A percentile compares a stretch with the other conserved stretches of the same genome.
These are phyloP conservation scores for Halichondria panicea DNA, from an alignment of 37 sponge, comb jelly and placozoan genomes.

Conservation along the genomic window DNA sequence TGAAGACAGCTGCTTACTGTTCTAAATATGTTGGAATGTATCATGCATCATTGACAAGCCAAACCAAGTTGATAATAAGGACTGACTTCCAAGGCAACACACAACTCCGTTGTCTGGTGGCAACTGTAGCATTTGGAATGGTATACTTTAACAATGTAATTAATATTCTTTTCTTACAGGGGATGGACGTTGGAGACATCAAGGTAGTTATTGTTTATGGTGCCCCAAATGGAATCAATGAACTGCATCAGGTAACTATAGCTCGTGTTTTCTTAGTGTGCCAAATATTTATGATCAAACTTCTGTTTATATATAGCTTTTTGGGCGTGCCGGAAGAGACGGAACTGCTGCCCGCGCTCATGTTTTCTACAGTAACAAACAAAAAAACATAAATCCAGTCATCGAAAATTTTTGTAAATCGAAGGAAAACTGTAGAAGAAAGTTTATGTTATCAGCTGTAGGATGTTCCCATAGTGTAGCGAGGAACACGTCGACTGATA, in stretches of 20 bases:
- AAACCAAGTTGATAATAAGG: not conserved
- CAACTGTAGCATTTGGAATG: slow-evolving; percentile 9
- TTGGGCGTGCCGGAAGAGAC: slow-evolving; percentile 15
- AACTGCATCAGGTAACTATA: not conserved
- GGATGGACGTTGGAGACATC: not conserved
- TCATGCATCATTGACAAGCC: not conserved
- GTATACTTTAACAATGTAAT: not conserved
- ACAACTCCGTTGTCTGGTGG: not conserved
- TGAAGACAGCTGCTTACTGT: not conserved
- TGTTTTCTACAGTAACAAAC: not conserved
- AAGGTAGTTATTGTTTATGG: slow-evolving; percentile 4
- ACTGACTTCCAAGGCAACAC: not conserved
- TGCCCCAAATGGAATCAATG: not conserved
- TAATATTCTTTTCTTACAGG: not conserved
- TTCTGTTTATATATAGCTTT: not conserved
- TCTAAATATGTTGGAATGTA: not conserved
- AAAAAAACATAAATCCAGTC: not conserved
- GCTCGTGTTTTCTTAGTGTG: not conserved
- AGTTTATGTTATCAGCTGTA: not conserved
- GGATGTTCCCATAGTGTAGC: not conserved
- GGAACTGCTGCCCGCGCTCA: not conserved
- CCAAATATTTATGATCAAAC: not conserved
- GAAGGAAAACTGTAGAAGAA: not conserved
- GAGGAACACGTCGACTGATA: too few relatives aligned
- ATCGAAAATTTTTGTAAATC: not conserved